phyloP scores from a whole-genome alignment of 2,797 vertebrate genomes.

The Tachyglossus aculeatus region DNA sequence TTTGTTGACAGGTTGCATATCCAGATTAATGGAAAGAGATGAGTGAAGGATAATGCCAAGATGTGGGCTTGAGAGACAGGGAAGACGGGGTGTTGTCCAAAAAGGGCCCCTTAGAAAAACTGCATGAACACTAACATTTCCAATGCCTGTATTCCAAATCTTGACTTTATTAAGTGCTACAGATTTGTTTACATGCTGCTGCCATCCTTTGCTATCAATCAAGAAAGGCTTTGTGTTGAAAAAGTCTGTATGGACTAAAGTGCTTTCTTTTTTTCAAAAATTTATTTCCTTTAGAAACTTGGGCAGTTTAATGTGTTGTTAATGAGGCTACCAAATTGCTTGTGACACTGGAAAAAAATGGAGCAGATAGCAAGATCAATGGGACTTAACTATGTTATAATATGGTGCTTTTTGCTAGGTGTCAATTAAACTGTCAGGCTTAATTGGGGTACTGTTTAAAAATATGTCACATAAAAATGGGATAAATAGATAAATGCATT shows the following conservation, averaged over 20 bases:
- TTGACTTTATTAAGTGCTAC: slow-evolving; percentile 45
- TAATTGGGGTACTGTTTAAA: slow-evolving; percentile 62
- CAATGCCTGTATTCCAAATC: slow-evolving; percentile 15
- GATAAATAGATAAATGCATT: slow-evolving; percentile 53
- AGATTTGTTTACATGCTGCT: slow-evolving; percentile 28
- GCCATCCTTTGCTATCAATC: slow-evolving; percentile 53
- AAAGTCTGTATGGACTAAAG: slow-evolving; percentile 54
- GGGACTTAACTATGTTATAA: slow-evolving; percentile 51
- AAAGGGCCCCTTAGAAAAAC: slow-evolving; percentile 24
- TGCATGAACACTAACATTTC: slow-evolving; percentile 42
- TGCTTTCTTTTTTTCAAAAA: slow-evolving; percentile 42
- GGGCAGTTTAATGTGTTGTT: slow-evolving; percentile 55
- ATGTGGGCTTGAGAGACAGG: too few relatives aligned
- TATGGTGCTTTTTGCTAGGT: slow-evolving; percentile 52
- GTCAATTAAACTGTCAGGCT: slow-evolving; percentile 65
- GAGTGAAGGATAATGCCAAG: too few relatives aligned
- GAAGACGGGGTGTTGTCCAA: too few relatives aligned
- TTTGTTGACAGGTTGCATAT: too few relatives aligned
- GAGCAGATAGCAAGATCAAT: slow-evolving; percentile 64
- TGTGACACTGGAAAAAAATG: slow-evolving; percentile 42
- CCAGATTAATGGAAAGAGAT: too few relatives aligned
- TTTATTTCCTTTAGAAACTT: slow-evolving; percentile 40
- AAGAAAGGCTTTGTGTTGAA: slow-evolving; percentile 52
- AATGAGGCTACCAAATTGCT: slow-evolving; percentile 62
- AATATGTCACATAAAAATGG: slow-evolving; percentile 48